These are phyloP conservation scores for Macrobrachium rosenbergii DNA, from an alignment of 1,140 invertebrate species.

Conservation along the genomic window DNA sequence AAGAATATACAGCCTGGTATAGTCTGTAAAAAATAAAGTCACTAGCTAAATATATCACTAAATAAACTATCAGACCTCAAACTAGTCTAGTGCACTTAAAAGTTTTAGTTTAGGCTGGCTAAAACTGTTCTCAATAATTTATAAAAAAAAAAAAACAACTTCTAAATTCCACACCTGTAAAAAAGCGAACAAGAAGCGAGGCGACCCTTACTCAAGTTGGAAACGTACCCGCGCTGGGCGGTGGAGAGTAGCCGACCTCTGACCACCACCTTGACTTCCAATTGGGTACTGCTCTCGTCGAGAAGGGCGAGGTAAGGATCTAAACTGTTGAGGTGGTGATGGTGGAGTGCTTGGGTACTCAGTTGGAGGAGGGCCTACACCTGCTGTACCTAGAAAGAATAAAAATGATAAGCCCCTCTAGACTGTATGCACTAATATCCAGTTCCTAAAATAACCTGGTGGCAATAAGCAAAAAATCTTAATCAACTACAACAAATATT, in stretches of 20 bases:
- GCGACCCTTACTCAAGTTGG: slow-evolving; percentile 66
- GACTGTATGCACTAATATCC: not conserved
- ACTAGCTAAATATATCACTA: not conserved
- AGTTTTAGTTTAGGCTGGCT: too few species aligned
- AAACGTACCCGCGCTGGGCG: slow-evolving; percentile 67
- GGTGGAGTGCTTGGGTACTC: slow-evolving; percentile 65
- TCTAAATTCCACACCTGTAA: slow-evolving; percentile 6
- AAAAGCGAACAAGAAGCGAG: slow-evolving; percentile 66
- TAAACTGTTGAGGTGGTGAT: slow-evolving; percentile 65
- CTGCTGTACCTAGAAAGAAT: slow-evolving; percentile 17
- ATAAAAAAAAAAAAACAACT: not conserved
- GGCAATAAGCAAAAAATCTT: too few species aligned
- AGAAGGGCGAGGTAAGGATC: slow-evolving; percentile 62
- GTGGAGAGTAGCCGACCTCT: slow-evolving; percentile 64
- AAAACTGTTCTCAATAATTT: too few species aligned
- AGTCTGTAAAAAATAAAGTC: not conserved
- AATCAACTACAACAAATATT: too few species aligned
- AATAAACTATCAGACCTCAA: not conserved
- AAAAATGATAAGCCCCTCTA: not conserved
- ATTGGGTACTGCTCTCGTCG: slow-evolving; percentile 61
- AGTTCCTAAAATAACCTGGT: too few species aligned
- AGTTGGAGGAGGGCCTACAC: slow-evolving; percentile 21
- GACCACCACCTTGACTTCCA: slow-evolving; percentile 37
- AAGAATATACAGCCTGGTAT: not conserved
- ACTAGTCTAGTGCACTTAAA: not conserved